Base-by-base conservation (phyloP, 2,888 invertebrate species). In the Ophion ellenae region DNA sequence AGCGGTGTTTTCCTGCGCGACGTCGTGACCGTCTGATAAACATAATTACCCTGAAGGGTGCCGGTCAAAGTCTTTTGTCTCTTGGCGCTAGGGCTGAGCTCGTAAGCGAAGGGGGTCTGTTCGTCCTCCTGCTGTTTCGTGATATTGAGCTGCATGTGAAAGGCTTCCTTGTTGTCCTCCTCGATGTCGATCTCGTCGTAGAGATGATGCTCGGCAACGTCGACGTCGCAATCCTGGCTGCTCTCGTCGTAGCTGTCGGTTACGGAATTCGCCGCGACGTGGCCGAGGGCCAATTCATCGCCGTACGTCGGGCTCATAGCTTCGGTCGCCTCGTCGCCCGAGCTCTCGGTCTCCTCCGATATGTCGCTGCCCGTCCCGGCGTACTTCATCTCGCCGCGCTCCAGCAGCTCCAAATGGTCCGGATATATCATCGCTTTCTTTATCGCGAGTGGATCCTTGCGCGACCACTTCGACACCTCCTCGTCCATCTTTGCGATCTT, bases 401-500 rank as follows among this genome's bases (percentile, higher is more conserved):
- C 98, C 63, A 98, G 92, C 0, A 97, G 95, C 92, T 98, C 98
- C 90, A 98, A 94, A 91, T 97, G 96, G 89, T 98, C 97, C 95
- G 99, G 99, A 95, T 97, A 97, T 61, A 98, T 97, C 99, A 99
- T 99, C 3, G 99, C 98, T 91, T 97, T 97, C 90, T 97, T 97
- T 82, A 99, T 98, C 10, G 98, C 98, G 87, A 96, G 95, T 0
- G 98, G 98, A 95, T 99, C 99, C 94, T 99, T 99, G 88, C 98
- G 96, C 32, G 98, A 98, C 98, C 99, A 99, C 93, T 99, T 99
- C 90, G 97, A 97, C 75, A 99, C 98, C 94, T 99, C 99, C 93
- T 99, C 99, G 91, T 99, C 99, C 99, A 99, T 99, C 95, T 99
- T 99, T 24, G 97, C 96, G 63, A 98, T 96, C 94, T 99, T 99